Conservation (phyloP, 2,797 vertebrate species). For the Halcyon chelicuti region DNA sequence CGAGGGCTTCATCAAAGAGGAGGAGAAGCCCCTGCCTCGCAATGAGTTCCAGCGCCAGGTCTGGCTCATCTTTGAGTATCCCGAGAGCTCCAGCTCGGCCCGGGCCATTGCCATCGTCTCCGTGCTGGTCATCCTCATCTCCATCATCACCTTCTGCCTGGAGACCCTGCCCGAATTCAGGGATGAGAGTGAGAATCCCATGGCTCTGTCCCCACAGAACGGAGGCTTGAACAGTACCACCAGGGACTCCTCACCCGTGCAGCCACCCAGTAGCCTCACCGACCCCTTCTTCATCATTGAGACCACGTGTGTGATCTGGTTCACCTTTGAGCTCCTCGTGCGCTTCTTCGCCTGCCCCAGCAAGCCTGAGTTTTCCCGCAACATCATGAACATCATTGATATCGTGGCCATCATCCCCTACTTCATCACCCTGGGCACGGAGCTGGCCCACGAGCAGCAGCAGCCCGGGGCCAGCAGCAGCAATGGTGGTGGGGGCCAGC, state of each 20-base stretch:
- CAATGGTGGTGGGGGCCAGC: slow-evolving; percentile 85
- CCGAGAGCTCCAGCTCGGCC: slow-evolving; percentile 92
- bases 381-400: slow-evolving; percentile 97
- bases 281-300: slow-evolving; percentile 97
- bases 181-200: slow-evolving; percentile 89
- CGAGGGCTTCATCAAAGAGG: slow-evolving; percentile 93
- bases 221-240: slow-evolving; percentile 26
- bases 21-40: slow-evolving; percentile 90
- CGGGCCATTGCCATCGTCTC: slow-evolving; percentile 95
- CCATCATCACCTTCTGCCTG: slow-evolving; percentile 96
- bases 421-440: slow-evolving; percentile 95
- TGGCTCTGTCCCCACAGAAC: slow-evolving; percentile 57
- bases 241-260: slow-evolving; percentile 62
- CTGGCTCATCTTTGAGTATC: slow-evolving; percentile 98
- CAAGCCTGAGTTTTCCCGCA: slow-evolving; percentile 93
- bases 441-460: slow-evolving; percentile 87
- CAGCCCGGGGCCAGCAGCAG: background rate
- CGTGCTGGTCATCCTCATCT: slow-evolving; percentile 95
- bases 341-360: slow-evolving; percentile 94
- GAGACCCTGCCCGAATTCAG: slow-evolving; percentile 96
- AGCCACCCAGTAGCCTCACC: slow-evolving; percentile 82
- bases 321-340: slow-evolving; percentile 94
- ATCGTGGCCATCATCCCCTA: slow-evolving; percentile 94
- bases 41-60: slow-evolving; percentile 95
- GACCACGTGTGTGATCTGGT: slow-evolving; percentile 97